A percentile compares a stretch with the other conserved stretches of the same genome.
phyloP scores from a whole-genome alignment of 2,113 vertebrate genomes.

The Sclerurus mexicanus region DNA sequence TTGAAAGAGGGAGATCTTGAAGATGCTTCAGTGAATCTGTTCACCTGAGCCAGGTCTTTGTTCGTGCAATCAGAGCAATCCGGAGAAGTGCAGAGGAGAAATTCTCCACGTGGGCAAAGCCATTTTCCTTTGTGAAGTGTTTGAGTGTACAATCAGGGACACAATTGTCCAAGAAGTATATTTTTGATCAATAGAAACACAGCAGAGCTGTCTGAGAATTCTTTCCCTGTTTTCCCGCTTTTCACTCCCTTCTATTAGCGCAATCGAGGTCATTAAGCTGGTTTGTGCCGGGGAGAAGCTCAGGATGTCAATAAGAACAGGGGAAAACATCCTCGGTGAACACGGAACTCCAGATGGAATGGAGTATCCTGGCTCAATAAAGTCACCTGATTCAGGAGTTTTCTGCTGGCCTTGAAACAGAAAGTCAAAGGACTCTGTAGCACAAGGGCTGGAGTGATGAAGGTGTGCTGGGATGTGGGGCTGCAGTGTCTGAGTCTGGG shows the following conservation, averaged over 20 bases:
- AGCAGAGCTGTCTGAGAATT: not conserved
- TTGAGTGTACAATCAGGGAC: not conserved
- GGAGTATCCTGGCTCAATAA: not conserved
- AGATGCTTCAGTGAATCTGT: not conserved
- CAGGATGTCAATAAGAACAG: not conserved
- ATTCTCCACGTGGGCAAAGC: not conserved
- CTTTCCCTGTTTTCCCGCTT: not conserved
- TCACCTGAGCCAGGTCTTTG: not conserved
- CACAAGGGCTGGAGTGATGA: not conserved
- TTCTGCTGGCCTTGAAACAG: not conserved
- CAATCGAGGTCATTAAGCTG: not conserved
- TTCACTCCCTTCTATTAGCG: not conserved
- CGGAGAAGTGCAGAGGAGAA: not conserved
- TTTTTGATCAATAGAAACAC: not conserved
- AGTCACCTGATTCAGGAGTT: not conserved
- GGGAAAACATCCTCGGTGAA: fast-evolving
- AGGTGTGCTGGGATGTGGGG: not conserved
- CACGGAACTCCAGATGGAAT: not conserved
- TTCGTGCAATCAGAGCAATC: constrained; percentile 17
- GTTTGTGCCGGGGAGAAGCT: not conserved
- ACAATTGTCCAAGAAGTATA: not conserved
- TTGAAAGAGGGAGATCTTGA: not conserved
- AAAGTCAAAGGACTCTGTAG: not conserved
- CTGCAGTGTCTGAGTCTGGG: not conserved
- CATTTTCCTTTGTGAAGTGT: not conserved